Base-by-base conservation (phyloP, 1,140 invertebrate genomes). In the Pseudomyrmex dendroicus region DNA sequence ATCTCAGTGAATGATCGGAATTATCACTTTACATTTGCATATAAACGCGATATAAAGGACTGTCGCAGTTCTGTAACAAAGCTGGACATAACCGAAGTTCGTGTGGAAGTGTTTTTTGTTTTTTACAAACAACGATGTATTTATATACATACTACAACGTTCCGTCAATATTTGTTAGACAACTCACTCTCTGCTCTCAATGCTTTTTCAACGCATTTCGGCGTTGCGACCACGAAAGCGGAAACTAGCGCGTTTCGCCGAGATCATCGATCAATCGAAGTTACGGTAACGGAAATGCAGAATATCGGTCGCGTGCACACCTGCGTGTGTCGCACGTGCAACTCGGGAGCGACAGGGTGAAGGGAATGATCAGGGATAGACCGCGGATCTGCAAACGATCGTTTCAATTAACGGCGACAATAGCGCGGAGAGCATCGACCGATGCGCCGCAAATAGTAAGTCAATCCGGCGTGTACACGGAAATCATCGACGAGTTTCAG, bases 341-440 rank as follows among this genome's bases (percentile, higher is more conserved):
- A 22, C 64, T 20, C 46, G 35, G 48, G 1, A 8, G 12, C 2
- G 20, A 2, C 13, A 13, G 62, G 46, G 12, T 1, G 46, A 5
- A 8, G 22, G 15, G 10, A 13, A 35, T 66, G 44, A 80, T 44
- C 76, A 35, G 63, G 54, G 12, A 80, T 80, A 62, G 56, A 83
- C 72, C 80, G 17, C 70, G 68, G 57, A 85, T 73, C 68, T 56
- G 77, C 84, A 67, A 86, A 52, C 70, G 85, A 86, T 73, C 86
- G 85, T 77, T 87, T 86, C 85, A 87, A 87, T 87, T 87, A 86
- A 87, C 82, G 85, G 59, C 73, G 56, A 86, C 66, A 86, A 76
- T 70, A 56, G 73, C 54, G 46, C 61, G 72, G 59, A 9, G 63
- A 20, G 63, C 44, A 54, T 25, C 15, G 44, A 59, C 62, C 44